phyloP scores from a whole-genome alignment of 1,140 invertebrate species.

The Drosophila neocordata region DNA sequence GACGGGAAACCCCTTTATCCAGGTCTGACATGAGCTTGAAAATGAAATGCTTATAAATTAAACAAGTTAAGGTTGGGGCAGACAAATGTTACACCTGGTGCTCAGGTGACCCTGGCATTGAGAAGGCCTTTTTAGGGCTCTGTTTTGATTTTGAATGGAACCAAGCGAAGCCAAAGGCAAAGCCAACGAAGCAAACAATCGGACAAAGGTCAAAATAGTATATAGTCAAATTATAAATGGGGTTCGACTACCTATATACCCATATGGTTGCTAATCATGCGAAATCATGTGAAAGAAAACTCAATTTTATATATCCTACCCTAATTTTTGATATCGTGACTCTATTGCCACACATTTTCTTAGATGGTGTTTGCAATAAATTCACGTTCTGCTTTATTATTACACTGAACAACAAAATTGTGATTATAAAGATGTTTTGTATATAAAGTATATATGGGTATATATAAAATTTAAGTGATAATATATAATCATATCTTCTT shows the following conservation, averaged over 20 bases:
- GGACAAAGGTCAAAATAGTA: conserved; percentile 37
- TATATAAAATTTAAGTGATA: too few species aligned
- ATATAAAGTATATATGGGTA: too few species aligned
- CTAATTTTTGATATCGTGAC: conserved; percentile 2
- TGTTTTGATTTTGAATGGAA: conserved; percentile 5
- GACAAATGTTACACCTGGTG: conserved; percentile 10
- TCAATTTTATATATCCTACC: neutral
- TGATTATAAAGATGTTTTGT: too few species aligned
- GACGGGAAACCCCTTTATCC: neutral
- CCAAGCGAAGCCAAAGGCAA: neutral
- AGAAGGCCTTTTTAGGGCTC: neutral
- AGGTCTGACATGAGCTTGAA: neutral
- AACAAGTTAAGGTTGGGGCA: conserved; percentile 16
- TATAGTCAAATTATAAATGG: conserved; percentile 11
- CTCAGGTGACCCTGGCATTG: neutral
- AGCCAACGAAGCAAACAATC: neutral
- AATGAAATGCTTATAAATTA: conserved; percentile 37
- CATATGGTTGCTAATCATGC: neutral
- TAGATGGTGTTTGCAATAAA: neutral
- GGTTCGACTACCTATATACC: neutral
- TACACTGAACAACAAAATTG: too few species aligned
- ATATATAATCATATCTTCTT: too few species aligned
- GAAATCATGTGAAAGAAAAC: neutral
- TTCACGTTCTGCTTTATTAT: neutral
- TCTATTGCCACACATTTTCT: neutral